Percentiles rank a stretch among this genome's conserved stretches.
These are phyloP conservation scores for Steatocranus sp. DNA, from an alignment of 2,797 vertebrate species.

Conservation along the genomic window DNA sequence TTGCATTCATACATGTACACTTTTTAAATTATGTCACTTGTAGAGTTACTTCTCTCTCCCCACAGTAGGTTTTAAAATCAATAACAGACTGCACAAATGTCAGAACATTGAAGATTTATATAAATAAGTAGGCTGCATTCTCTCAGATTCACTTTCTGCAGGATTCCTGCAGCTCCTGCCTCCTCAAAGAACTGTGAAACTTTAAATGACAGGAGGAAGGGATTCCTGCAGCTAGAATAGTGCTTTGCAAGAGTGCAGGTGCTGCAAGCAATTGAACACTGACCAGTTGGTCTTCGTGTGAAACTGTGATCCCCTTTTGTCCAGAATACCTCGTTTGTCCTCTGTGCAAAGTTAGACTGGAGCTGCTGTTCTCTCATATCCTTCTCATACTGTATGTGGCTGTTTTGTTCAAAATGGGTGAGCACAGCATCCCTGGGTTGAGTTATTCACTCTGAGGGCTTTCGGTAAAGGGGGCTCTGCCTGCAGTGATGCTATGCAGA, in stretches of 20 bases:
- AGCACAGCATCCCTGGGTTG: not conserved
- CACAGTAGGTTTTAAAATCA: not conserved
- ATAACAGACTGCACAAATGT: not conserved
- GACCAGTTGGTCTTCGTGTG: not conserved
- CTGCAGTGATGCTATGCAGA: conserved; percentile 25
- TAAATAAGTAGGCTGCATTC: not conserved
- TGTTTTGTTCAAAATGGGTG: conserved; percentile 6
- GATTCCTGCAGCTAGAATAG: not conserved
- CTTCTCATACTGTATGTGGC: not conserved
- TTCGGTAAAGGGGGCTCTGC: conserved; percentile 20
- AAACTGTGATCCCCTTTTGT: not conserved
- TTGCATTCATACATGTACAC: not conserved
- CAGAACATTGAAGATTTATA: not conserved
- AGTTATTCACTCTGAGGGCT: conserved; percentile 13
- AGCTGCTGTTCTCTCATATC: not conserved
- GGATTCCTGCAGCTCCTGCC: not conserved
- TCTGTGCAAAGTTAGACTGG: not conserved
- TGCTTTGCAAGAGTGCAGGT: not conserved
- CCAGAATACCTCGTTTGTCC: not conserved
- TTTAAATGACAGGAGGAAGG: not conserved
- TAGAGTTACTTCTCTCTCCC: not conserved
- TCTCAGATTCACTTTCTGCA: not conserved
- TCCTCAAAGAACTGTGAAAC: not conserved
- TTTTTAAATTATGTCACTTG: not conserved
- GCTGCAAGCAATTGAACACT: conserved; percentile 16